phyloP scores from a whole-genome alignment of 1,140 invertebrate species.

The Leptonema lineaticorne region DNA sequence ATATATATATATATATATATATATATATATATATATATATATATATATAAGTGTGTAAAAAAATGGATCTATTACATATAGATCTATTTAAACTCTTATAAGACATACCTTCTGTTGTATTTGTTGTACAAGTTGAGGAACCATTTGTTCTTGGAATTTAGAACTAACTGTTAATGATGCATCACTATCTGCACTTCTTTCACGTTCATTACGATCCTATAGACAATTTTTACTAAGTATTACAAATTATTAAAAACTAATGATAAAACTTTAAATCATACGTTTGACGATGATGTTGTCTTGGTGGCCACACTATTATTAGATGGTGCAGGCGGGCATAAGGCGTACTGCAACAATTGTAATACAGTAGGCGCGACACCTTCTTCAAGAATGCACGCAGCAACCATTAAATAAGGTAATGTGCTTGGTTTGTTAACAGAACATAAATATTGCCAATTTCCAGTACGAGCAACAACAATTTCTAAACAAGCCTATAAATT shows the following conservation, averaged over 20 bases:
- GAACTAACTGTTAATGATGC: conserved; percentile 51
- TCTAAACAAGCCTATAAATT: conserved; percentile 88
- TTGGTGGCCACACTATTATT: conserved; percentile 26
- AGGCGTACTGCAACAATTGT: conserved; percentile 84
- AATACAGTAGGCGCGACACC: conserved; percentile 90
- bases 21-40: conserved; percentile 3
- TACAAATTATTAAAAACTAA: not conserved
- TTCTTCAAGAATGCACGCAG: conserved; percentile 85
- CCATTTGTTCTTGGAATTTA: conserved; percentile 54
- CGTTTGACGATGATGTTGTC: conserved; percentile 34
- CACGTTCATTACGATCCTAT: conserved; percentile 48
- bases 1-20: not conserved
- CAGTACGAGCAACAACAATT: conserved; percentile 84
- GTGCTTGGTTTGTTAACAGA: conserved; percentile 70
- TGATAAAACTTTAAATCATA: conserved; percentile 4
- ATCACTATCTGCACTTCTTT: conserved; percentile 53
- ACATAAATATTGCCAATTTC: conserved; percentile 95
- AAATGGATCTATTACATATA: too few species aligned
- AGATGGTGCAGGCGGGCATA: conserved; percentile 61
- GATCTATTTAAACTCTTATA: too few species aligned
- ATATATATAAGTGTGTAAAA: too few species aligned
- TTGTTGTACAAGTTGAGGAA: conserved; percentile 52
- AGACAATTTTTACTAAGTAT: not conserved
- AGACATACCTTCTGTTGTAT: conserved; percentile 51
- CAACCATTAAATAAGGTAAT: conserved; percentile 75